phyloP scores from a whole-genome alignment of 1,140 invertebrate genomes.

The Euwallacea fornicatus region DNA sequence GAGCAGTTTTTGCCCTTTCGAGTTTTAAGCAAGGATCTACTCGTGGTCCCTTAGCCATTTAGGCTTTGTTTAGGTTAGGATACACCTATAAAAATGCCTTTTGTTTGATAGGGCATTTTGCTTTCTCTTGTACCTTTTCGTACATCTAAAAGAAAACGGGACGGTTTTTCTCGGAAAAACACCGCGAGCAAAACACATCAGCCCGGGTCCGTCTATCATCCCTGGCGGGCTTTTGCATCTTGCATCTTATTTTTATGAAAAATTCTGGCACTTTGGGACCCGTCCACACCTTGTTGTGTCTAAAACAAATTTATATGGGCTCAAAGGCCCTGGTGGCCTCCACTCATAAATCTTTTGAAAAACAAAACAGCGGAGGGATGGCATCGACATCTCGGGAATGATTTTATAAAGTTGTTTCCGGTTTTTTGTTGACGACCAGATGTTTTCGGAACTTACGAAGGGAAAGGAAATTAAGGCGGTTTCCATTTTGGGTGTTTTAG shows the following conservation, averaged over 20 bases:
- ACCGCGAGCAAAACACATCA: no score
- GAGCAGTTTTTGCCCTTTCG: constrained; percentile 23
- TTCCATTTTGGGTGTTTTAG: no score
- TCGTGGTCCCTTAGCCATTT: constrained; percentile 17
- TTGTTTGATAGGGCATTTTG: not conserved
- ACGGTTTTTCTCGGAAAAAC: no score
- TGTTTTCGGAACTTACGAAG: not conserved
- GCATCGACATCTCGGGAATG: constrained; percentile 30
- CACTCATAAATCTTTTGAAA: constrained; percentile 33
- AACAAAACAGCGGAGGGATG: constrained; percentile 26
- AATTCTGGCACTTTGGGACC: constrained; percentile 12
- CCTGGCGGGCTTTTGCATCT: constrained; percentile 4
- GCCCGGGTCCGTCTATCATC: no score
- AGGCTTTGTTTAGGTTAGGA: constrained; percentile 27
- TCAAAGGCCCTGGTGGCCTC: constrained; percentile 10
- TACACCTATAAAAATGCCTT: constrained; percentile 10
- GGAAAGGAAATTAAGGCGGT: no score
- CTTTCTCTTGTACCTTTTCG: not conserved
- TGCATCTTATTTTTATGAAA: constrained; percentile 19
- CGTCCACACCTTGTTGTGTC: constrained; percentile 23
- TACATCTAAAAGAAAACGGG: no score
- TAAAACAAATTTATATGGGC: constrained; percentile 29
- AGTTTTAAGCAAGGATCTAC: constrained; percentile 18
- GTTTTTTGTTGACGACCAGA: constrained; percentile 18
- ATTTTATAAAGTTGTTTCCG: constrained; percentile 35